A percentile compares a stretch with the other conserved stretches of the same genome.
phyloP scores from a whole-genome alignment of 2,113 vertebrate genomes.

The Forbesichthys agassizii region DNA sequence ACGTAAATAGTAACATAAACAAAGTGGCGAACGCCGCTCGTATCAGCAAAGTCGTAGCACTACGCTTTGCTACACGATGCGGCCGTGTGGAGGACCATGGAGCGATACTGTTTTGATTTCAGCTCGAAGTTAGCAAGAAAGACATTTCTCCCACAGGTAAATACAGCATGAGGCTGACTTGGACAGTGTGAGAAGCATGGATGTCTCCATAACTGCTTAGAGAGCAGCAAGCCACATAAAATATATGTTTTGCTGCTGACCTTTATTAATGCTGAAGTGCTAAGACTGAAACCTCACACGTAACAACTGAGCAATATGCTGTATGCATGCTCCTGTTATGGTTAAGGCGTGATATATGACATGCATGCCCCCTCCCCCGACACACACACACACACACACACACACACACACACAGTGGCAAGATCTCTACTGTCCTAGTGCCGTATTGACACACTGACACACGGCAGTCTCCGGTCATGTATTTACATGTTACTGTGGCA shows the following conservation, averaged over 20 bases:
- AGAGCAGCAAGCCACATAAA: background rate
- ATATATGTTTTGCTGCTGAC: no score
- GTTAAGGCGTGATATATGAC: no score
- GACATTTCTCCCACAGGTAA: slow-evolving; percentile 16
- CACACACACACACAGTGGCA: slow-evolving; percentile 4
- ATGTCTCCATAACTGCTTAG: background rate
- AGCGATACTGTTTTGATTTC: no score
- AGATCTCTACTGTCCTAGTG: slow-evolving; percentile 26
- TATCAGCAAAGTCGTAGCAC: no score
- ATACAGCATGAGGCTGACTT: slow-evolving; percentile 11
- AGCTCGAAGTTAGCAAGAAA: no score
- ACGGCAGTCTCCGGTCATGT: background rate
- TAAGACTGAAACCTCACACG: no score
- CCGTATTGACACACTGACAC: slow-evolving; percentile 21
- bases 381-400: slow-evolving; percentile 2
- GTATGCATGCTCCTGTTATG: no score
- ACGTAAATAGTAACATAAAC: no score
- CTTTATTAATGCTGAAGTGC: background rate
- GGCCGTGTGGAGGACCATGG: no score
- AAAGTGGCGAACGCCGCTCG: no score
- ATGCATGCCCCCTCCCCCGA: background rate
- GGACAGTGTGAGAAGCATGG: background rate
- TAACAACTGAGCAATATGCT: no score
- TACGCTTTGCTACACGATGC: no score
- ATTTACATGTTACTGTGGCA: background rate